These are phyloP conservation scores for Adrianichthys oophorus DNA, from an alignment of 2,797 vertebrate species.

Conservation along the genomic window DNA sequence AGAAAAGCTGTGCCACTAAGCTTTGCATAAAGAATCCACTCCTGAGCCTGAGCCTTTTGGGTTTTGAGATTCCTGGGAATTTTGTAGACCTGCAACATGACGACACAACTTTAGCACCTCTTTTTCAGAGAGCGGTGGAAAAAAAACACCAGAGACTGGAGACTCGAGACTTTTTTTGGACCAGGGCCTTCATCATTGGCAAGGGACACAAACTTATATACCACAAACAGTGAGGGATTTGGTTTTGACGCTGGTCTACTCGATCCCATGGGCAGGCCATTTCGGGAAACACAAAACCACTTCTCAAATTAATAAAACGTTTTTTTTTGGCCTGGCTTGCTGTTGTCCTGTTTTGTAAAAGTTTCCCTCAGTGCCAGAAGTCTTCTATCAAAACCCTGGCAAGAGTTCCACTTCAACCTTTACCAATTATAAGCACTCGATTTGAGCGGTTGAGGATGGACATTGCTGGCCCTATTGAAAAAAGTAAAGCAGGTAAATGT, in stretches of 20 bases:
- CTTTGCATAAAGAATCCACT: not conserved
- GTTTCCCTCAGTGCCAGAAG: not conserved
- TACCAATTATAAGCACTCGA: not conserved
- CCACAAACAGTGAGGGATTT: not conserved
- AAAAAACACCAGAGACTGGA: too few species aligned
- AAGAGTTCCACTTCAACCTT: constrained; percentile 9
- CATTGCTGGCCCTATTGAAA: constrained; percentile 1
- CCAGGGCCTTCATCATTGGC: not conserved
- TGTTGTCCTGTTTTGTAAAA: not conserved
- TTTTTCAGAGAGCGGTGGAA: not conserved
- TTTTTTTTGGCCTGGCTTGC: constrained; percentile 2
- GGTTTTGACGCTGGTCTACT: not conserved
- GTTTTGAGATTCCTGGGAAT: not conserved
- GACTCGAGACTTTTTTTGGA: too few species aligned
- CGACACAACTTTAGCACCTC: not conserved
- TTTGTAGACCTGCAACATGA: too few species aligned
- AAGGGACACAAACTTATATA: not conserved
- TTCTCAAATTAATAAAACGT: not conserved
- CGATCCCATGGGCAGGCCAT: not conserved
- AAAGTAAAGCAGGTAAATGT: not conserved
- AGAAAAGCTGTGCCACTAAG: not conserved
- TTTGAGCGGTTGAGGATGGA: not conserved
- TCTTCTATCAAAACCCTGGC: not conserved
- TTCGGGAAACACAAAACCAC: not conserved
- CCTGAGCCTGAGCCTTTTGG: not conserved